Base-by-base conservation (phyloP, 1,140 invertebrate genomes). In the Conus ventricosus region DNA sequence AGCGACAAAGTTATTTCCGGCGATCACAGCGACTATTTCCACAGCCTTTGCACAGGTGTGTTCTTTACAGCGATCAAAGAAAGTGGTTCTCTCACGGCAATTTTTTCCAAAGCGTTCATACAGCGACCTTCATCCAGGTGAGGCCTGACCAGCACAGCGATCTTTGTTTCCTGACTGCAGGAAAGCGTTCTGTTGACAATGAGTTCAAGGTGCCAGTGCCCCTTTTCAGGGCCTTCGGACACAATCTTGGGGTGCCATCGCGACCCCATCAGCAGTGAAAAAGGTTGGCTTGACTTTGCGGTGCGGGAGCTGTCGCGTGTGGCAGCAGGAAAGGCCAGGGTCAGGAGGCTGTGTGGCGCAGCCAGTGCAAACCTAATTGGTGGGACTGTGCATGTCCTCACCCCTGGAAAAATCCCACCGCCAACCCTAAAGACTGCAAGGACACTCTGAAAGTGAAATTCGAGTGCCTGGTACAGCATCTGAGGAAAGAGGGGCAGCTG, bases 331-430 rank as follows among this genome's bases (percentile, higher is more conserved):
- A 89, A 89, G 53, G 89, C 81, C 27, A 80, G 76, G 89, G 89
- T 55, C 89, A 89, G 54, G 89, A 89, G 63, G 84, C 89, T 5
- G 89, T 89, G 57, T 89, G 89, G 89, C 83, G 87, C 75, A 63
- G 63, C n/a, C 84, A 85, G 76, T 89, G 89, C 25, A 89, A 89
- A 25, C 89, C 89, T 55, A 39, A 51, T 2, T 89, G 89, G 89
- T 89, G 89, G 89, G 87, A 89, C 84, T 51, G 60, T 25, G 63
- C 10, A 0, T 80, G 85, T 54, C 67, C 39, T 10, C 23, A 80
- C 51, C 82, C 89, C 71, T 89, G 89, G 89, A 89, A 89, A 55
- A 89, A 89, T 63, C 89, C 89, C 54, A 89, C 89, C n/a, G 63
- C 89, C 39, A 89, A 89, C 84, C 89, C 89, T 53, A 89, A 89